Evolutionary conservation across 2,888 invertebrate species (phyloP).

Genomic region (Temnothorax ravouxi): DNA sequence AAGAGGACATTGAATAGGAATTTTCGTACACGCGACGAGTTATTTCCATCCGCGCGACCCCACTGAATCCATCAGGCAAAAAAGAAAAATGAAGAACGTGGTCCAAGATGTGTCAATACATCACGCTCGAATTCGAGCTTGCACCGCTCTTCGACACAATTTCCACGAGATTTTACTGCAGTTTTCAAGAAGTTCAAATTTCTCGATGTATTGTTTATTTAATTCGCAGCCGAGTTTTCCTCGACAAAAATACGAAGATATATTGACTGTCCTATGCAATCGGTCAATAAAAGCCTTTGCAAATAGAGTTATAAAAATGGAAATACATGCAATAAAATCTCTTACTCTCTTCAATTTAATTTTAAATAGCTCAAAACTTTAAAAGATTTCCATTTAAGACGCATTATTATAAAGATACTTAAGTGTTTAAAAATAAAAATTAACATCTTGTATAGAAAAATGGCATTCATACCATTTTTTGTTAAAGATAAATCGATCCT

Average conservation of each 20-base stretch:
- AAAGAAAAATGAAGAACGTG: constrained; percentile 37
- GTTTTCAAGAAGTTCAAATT: background rate
- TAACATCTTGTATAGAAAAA: background rate
- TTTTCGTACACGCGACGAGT: constrained; percentile 36
- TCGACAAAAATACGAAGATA: background rate
- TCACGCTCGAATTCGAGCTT: constrained; percentile 33
- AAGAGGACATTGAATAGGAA: constrained; percentile 24
- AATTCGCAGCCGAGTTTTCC: background rate
- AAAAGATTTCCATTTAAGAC: background rate
- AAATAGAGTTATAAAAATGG: background rate
- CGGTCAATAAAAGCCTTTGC: background rate
- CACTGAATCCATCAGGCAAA: constrained; percentile 29
- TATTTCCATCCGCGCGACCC: constrained; percentile 40
- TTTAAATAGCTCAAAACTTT: background rate
- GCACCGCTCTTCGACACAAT: constrained; percentile 33
- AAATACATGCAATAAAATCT: background rate
- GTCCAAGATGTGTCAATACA: constrained; percentile 43
- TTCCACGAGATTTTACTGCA: constrained; percentile 25
- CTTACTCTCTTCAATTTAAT: background rate
- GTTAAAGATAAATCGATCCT: background rate
- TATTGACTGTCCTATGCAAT: background rate
- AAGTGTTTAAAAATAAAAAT: background rate
- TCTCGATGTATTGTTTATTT: background rate
- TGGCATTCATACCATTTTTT: background rate
- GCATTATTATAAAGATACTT: background rate